phyloP scores from a whole-genome alignment of 1,140 invertebrate species.

The Cydia splendana region DNA sequence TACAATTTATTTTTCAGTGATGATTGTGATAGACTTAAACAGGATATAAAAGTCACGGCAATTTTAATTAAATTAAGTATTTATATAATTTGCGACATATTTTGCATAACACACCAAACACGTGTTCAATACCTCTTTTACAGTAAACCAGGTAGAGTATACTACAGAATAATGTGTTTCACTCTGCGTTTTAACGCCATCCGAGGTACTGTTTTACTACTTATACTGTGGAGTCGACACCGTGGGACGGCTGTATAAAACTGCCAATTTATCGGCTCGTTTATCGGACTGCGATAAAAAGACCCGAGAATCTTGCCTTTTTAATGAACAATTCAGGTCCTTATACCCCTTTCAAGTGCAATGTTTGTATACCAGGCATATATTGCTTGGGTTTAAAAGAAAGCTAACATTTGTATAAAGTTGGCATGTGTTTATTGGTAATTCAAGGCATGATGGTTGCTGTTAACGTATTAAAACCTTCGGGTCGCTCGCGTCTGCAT shows the following conservation, averaged over 20 bases:
- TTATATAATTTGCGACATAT: too few species aligned
- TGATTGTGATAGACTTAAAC: too few species aligned
- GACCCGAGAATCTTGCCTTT: slow-evolving; percentile 19
- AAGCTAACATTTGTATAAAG: neutral
- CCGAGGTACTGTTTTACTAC: neutral
- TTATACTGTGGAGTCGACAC: neutral
- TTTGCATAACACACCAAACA: too few species aligned
- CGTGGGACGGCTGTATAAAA: slow-evolving; percentile 45
- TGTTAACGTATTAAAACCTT: too few species aligned
- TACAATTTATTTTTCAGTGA: too few species aligned
- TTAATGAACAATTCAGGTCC: slow-evolving; percentile 22
- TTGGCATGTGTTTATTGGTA: neutral
- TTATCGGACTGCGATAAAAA: slow-evolving; percentile 41
- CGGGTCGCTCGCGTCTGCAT: too few species aligned
- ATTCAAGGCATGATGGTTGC: too few species aligned
- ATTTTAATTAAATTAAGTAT: too few species aligned
- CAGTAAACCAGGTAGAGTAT: too few species aligned
- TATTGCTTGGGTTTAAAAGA: slow-evolving; percentile 3
- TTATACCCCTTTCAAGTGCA: slow-evolving; percentile 10
- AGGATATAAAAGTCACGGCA: too few species aligned
- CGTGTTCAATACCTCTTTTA: too few species aligned
- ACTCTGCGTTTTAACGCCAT: neutral
- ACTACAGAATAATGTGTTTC: too few species aligned
- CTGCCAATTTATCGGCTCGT: slow-evolving; percentile 48
- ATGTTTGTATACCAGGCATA: neutral